These are phyloP conservation scores for Anisognathus igniventris DNA, from an alignment of 2,797 vertebrate genomes.

Conservation along the genomic window DNA sequence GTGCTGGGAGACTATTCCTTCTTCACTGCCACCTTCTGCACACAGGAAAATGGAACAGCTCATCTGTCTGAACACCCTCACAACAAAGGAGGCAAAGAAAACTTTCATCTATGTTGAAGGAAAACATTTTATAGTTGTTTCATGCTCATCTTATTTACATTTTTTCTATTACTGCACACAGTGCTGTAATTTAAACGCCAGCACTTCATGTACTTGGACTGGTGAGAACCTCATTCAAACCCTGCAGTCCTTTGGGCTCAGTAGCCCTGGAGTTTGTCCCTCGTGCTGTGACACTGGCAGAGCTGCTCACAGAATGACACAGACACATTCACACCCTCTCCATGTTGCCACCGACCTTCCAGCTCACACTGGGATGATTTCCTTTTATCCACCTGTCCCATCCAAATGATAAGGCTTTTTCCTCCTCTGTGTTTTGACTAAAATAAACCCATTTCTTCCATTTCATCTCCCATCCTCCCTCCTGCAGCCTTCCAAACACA, in stretches of 20 bases:
- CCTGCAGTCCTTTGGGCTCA: fast-evolving
- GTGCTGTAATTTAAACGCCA: background rate
- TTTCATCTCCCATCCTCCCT: conserved; percentile 13
- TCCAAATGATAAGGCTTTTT: background rate
- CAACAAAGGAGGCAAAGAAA: background rate
- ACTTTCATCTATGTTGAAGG: background rate
- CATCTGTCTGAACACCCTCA: background rate
- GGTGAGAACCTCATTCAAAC: background rate
- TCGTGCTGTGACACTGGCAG: background rate
- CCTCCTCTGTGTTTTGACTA: background rate
- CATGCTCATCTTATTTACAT: background rate
- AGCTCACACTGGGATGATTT: background rate
- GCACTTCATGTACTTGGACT: background rate
- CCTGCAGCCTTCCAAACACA: background rate
- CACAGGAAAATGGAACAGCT: background rate
- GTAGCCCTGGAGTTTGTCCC: background rate
- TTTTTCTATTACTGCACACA: background rate
- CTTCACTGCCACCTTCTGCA: background rate
- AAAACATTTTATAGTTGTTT: background rate
- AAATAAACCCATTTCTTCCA: background rate
- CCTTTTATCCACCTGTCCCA: background rate
- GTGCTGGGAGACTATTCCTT: background rate
- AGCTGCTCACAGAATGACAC: background rate
- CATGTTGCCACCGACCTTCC: background rate
- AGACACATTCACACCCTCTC: background rate